Evolutionary conservation across 1,140 invertebrate genomes (phyloP), one percentile per base, ranked within the genome.

Genomic region (Charaxes varanes): DNA sequence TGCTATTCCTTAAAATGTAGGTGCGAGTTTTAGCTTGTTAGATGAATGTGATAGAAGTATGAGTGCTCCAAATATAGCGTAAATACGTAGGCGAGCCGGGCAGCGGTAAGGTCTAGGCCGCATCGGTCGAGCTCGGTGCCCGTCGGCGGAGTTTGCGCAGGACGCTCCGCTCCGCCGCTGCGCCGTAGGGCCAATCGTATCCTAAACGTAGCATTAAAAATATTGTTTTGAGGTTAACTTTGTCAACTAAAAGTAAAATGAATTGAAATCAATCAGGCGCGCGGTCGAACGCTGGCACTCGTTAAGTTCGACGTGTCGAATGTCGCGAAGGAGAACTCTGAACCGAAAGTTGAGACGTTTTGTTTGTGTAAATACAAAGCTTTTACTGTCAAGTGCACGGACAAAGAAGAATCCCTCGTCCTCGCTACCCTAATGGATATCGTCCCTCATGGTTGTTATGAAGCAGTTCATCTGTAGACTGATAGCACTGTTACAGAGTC

Each of bases 341-440:
- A 72, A 63, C 46, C 64, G 73, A 30, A 82, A 82, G 68, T 53
- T 82, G 35, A 69, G 73, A 72, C 73, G 78, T 69, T 82, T 82
- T 74, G 70, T 82, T 77, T 82, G 78, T 82, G 76, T 82, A 78
- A 82, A 82, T 82, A 82, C 78, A 66, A 82, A 82, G 72, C 73
- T 82, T 61, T 76, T 78, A 66, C 69, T 82, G 42, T 82, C 74
- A 72, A 80, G 74, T 82, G 69, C 71, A 82, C 68, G 73, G 76
- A 82, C 78, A 80, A 80, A 82, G 78, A 65, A 78, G 64, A 74
- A 64, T 59, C 44, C 49, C 51, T 57, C 62, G 48, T 54, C 55
- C 51, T 52, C 42, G 50, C 54, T 62, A 50, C 61, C 57, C 62
- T 60, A 63, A 48, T 60, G 51, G 50, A 65, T 64, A 44, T 58